These are phyloP conservation scores for Phainopepla nitens DNA, from an alignment of 2,113 vertebrate genomes.

Conservation along the genomic window DNA sequence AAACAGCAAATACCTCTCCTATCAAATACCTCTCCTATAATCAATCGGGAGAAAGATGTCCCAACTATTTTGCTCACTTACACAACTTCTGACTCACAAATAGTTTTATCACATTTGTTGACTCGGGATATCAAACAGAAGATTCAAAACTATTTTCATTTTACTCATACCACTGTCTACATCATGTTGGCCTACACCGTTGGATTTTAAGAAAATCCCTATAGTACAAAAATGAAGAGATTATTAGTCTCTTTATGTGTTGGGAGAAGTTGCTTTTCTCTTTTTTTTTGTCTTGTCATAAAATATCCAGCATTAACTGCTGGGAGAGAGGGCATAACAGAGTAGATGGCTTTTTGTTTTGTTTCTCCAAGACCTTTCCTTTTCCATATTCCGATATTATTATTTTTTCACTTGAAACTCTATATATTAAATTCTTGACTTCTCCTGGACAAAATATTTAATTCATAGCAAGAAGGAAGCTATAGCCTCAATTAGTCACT, in stretches of 20 bases:
- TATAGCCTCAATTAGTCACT: background rate
- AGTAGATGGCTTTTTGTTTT: background rate
- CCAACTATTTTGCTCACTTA: background rate
- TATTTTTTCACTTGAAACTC: background rate
- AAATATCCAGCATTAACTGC: background rate
- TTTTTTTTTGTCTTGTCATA: background rate
- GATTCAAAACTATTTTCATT: background rate
- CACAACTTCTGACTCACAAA: background rate
- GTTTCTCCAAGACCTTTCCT: background rate
- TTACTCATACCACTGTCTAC: background rate
- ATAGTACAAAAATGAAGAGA: background rate
- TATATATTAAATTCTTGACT: background rate
- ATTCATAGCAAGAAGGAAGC: background rate
- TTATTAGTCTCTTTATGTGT: background rate
- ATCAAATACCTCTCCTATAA: background rate
- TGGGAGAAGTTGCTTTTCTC: background rate
- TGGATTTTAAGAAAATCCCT: background rate
- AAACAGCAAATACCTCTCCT: background rate
- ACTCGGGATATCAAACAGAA: background rate
- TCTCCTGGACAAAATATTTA: background rate
- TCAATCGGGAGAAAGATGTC: background rate
- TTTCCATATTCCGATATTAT: background rate
- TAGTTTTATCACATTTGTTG: background rate
- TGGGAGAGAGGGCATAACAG: background rate
- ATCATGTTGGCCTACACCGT: background rate